Evolutionary conservation across 1,140 invertebrate genomes (phyloP), one percentile per base, ranked within the genome.

Genomic region (Mesaphorura yosii): DNA sequence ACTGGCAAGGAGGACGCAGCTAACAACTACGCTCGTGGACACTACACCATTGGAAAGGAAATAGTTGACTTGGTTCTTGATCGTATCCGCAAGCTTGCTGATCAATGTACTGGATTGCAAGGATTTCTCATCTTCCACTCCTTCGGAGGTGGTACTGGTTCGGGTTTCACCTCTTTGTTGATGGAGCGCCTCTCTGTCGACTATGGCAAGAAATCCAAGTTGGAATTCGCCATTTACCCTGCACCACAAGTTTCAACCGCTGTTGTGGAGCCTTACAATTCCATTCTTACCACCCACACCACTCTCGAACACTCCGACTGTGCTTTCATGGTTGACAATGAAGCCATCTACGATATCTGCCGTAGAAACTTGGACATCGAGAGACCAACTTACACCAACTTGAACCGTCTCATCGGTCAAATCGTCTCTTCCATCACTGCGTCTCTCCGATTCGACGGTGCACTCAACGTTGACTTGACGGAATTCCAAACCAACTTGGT

Each of bases 1-100:
- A 73, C 68, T 27, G 75, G 82, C 15, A 84, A 84, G 61, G 83
- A 86, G 65, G 84, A 87, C 66, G 82, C 84, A 0, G 83, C 84
- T 19, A 77, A 76, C 59, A 73, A 71, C 63, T 74, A 72, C 63
- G 76, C 75, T 2, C 64, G 73, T n/a, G 75, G 76, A 15, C 75
- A 77, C 62, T 78, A 78, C 65, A 77, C 76, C 4, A 72, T 74
- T 62, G 80, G 80, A 5, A 75, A 76, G 58, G 72, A 56, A 42
- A 45, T 29, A 17, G 37, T 37, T 34, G 41, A 25, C 19, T 19
- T 7, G 10, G 19, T 31, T 3, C 26, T 56, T 47, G 28, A 56
- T 19, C 17, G 26, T 25, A 2, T 49, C 2, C 34, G 46, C 2
- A 17, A 48, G 19, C 17, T 20, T 15, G 14, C 20, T 23, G 45